Base-by-base conservation (phyloP, 2,113 vertebrate species). In the Elaphurus davidianus region DNA sequence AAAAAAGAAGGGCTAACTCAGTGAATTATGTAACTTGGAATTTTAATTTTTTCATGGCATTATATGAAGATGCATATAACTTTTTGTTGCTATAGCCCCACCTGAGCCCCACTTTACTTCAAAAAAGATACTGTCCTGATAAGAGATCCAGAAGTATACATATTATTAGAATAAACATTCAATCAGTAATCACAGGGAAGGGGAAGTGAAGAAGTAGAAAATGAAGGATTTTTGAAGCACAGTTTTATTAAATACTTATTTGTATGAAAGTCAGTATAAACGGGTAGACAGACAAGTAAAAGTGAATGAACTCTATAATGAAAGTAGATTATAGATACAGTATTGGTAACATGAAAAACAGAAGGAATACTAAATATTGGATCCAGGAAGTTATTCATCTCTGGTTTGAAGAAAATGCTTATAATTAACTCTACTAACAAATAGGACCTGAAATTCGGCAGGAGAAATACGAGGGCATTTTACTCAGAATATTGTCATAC, bases 231-330 rank as follows among this genome's bases (percentile, higher is more conserved):
- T 93, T 78, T 43, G 28, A 96, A 97, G 79, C n/a, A 78, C 5
- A 60, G n/a, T 90, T 96, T 93, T 90, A 96, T 88, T 94, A 95
- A 90, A 71, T 90, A 96, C 13, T 19, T 71, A 71, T 36, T 71
- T 71, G 64, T 71, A 84, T 45, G 85, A 94, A 74, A 54, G 27
- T 74, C 33, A 64, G 28, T 64, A 81, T 84, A 91, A 91, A 94
- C 12, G 16, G 3, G 5, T 25, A 67, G 19, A 96, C 12, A 96
- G 82, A 86, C 25, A 92, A 83, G n/a, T 92, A 89, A 91, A 97
- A 94, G 17, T 76, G 40, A 90, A 90, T 54, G 40, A 95, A 87
- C 55, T 90, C 82, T 94, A 84, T 95, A 91, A 87, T 45, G 33
- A 78, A 97, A 89, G 50, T 64, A 87, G 23, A 74, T 40, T 74